Evolutionary conservation across 2,888 invertebrate species (phyloP).

Genomic region (Tyria jacobaeae): DNA sequence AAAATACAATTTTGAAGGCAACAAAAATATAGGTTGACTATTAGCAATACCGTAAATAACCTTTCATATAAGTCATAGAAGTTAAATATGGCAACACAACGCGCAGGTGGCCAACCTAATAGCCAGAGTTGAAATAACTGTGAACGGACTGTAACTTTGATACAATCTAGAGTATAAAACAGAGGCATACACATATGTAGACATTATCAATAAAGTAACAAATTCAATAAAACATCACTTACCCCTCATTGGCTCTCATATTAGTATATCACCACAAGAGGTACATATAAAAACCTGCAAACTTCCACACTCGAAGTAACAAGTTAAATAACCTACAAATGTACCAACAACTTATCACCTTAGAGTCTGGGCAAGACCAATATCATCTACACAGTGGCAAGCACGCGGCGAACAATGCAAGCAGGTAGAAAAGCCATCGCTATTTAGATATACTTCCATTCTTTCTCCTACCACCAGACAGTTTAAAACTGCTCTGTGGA

Average conservation of each 20-base stretch:
- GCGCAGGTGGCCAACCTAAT: too few species aligned
- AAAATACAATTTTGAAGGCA: too few species aligned
- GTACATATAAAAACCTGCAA: background rate
- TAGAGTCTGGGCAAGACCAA: conserved; percentile 37
- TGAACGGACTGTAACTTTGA: too few species aligned
- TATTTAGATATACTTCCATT: conserved; percentile 68
- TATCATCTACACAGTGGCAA: conserved; percentile 71
- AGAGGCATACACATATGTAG: too few species aligned
- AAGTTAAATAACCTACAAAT: conserved; percentile 31
- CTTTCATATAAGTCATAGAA: too few species aligned
- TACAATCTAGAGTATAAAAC: too few species aligned
- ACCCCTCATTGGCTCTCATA: background rate
- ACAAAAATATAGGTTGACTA: too few species aligned
- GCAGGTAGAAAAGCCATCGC: conserved; percentile 73
- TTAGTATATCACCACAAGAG: background rate
- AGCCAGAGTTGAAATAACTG: too few species aligned
- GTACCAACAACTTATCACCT: conserved; percentile 33
- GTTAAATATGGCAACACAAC: too few species aligned
- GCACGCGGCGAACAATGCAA: conserved; percentile 63
- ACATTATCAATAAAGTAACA: background rate
- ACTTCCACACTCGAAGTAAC: conserved; percentile 1
- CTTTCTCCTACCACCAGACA: conserved; percentile 47
- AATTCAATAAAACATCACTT: background rate
- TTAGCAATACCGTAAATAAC: too few species aligned
- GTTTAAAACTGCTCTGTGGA: conserved; percentile 64